phyloP scores from a whole-genome alignment of 2,113 vertebrate species.

The Tapirus terrestris region DNA sequence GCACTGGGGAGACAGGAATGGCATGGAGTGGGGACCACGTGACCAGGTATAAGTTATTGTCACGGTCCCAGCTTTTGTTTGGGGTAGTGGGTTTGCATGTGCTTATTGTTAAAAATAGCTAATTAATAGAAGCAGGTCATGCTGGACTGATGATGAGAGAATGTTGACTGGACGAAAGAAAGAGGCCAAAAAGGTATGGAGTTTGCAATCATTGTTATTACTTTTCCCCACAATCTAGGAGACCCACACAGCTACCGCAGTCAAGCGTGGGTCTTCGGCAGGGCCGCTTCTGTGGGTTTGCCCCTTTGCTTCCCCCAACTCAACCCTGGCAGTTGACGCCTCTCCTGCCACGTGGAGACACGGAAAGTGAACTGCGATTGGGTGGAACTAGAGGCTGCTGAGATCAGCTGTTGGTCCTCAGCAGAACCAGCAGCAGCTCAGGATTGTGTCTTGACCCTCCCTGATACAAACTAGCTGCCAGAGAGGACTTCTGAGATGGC shows the following conservation, averaged over 20 bases:
- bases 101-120: not conserved
- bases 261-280: not conserved
- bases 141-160: not conserved
- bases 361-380: not conserved
- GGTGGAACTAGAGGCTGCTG: not conserved
- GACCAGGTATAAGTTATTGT: not conserved
- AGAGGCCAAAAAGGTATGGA: not conserved
- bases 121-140: not conserved
- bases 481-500: not conserved
- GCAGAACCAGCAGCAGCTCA: not conserved
- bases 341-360: not conserved
- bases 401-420: not conserved
- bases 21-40: not conserved
- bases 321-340: not conserved
- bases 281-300: not conserved
- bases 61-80: not conserved
- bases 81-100: not conserved
- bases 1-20: not conserved
- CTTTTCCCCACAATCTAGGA: not conserved
- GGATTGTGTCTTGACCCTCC: not conserved
- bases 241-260: not conserved
- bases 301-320: not conserved
- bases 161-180: not conserved
- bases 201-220: not conserved
- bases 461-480: not conserved